These are phyloP conservation scores for Chlamydotis undulata DNA, from an alignment of 2,113 vertebrate species.

Conservation along the genomic window DNA sequence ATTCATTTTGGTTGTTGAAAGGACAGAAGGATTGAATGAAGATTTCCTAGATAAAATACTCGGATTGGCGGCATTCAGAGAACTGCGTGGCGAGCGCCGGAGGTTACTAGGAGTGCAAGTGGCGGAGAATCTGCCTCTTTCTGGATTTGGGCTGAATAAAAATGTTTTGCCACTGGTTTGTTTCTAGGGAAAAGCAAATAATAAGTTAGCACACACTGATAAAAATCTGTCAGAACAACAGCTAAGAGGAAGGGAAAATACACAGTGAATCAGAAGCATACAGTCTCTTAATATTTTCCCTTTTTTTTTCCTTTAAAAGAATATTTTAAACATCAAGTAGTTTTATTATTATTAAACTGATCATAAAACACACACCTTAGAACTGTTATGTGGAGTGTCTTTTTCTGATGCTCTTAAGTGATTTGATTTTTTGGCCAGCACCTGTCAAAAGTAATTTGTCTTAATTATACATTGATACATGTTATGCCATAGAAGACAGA, in stretches of 20 bases:
- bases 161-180: neutral
- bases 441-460: constrained; percentile 27
- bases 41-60: constrained; percentile 54
- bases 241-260: neutral
- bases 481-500: neutral
- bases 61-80: constrained; percentile 9
- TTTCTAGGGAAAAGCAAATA: constrained; percentile 64
- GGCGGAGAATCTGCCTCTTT: constrained; percentile 27
- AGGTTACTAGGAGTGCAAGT: constrained; percentile 50
- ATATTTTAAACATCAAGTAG: neutral
- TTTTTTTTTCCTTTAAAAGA: neutral
- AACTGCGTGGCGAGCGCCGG: constrained; percentile 31
- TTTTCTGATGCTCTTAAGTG: constrained; percentile 18
- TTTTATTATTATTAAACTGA: neutral
- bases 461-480: neutral
- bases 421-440: constrained; percentile 58
- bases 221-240: neutral
- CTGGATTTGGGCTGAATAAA: constrained; percentile 79
- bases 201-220: neutral
- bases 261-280: neutral
- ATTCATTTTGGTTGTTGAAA: constrained; percentile 87
- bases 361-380: constrained; percentile 33
- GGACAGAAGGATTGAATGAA: constrained; percentile 73
- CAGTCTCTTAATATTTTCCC: neutral
- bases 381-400: constrained; percentile 24